Percentiles rank a stretch among this genome's conserved stretches.
phyloP scores from a whole-genome alignment of 2,888 invertebrate genomes.

The Nymphalis c-album region DNA sequence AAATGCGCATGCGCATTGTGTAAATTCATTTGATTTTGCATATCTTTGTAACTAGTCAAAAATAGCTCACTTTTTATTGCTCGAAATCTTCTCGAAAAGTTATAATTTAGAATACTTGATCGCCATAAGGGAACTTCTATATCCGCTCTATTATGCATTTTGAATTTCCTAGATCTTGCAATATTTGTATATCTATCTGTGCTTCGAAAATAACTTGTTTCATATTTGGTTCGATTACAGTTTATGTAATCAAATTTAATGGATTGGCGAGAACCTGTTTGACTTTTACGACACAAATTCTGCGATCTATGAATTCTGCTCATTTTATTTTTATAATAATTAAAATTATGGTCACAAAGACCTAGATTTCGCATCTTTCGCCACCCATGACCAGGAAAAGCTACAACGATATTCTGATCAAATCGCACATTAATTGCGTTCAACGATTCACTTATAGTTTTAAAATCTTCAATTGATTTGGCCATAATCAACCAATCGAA shows the following conservation, averaged over 20 bases:
- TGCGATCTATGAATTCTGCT: constrained; percentile 30
- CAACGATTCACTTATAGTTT: constrained; percentile 56
- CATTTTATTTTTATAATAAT: constrained; percentile 45
- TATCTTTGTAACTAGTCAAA: constrained; percentile 44
- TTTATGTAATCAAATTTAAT: constrained; percentile 33
- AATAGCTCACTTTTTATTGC: constrained; percentile 57
- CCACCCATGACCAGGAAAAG: constrained; percentile 46
- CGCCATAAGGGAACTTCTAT: constrained; percentile 48
- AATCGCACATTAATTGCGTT: constrained; percentile 64
- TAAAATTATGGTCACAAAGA: constrained; percentile 60
- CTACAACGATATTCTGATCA: constrained; percentile 65
- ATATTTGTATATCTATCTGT: constrained; percentile 60
- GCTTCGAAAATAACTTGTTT: constrained; percentile 58
- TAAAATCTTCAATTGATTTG: constrained; percentile 55
- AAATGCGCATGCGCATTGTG: constrained; percentile 22
- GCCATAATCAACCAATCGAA: constrained; percentile 67
- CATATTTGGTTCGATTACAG: constrained; percentile 50
- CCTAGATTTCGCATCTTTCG: constrained; percentile 34
- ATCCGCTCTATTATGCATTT: constrained; percentile 43
- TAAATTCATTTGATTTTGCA: constrained; percentile 39
- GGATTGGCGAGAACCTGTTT: constrained; percentile 18
- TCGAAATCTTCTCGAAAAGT: constrained; percentile 57
- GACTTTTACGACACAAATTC: constrained; percentile 27
- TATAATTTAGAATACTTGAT: constrained; percentile 56
- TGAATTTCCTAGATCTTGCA: constrained; percentile 53